A percentile compares a stretch with the other conserved stretches of the same genome.
Conservation (phyloP, 2,888 invertebrate genomes). For the Aelia acuminata region DNA sequence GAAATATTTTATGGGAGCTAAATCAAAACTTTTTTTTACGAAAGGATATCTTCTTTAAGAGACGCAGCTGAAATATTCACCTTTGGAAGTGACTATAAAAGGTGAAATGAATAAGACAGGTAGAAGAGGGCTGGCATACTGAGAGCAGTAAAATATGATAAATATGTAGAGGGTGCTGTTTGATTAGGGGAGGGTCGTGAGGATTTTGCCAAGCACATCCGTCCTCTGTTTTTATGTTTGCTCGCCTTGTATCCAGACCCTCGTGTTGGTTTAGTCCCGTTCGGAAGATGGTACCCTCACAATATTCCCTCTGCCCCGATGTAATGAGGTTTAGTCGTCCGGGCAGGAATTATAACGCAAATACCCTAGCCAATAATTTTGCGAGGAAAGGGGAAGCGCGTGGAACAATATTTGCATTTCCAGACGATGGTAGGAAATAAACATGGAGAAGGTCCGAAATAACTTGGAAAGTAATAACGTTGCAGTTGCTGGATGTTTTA, state of each 20-base stretch:
- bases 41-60: neutral
- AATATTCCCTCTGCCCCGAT: neutral
- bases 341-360: neutral
- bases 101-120: constrained; percentile 33
- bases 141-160: constrained; percentile 46
- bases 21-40: neutral
- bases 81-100: constrained; percentile 11
- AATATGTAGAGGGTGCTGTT: constrained; percentile 44
- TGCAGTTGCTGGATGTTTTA: neutral
- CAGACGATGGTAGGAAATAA: neutral
- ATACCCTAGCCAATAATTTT: neutral
- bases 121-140: neutral
- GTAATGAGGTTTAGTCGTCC: constrained; percentile 7
- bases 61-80: constrained; percentile 23
- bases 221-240: constrained; percentile 21
- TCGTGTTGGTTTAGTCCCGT: neutral
- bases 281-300: neutral
- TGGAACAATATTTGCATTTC: neutral
- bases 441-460: neutral
- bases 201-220: constrained; percentile 28
- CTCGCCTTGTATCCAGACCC: constrained; percentile 7
- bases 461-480: neutral
- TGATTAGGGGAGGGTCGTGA: constrained; percentile 40
- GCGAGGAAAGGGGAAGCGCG: neutral
- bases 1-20: neutral